Percentiles rank a stretch among this genome's conserved stretches.
These are phyloP conservation scores for Pipistrellus pipistrellus DNA, from an alignment of 2,797 vertebrate species.

Conservation along the genomic window DNA sequence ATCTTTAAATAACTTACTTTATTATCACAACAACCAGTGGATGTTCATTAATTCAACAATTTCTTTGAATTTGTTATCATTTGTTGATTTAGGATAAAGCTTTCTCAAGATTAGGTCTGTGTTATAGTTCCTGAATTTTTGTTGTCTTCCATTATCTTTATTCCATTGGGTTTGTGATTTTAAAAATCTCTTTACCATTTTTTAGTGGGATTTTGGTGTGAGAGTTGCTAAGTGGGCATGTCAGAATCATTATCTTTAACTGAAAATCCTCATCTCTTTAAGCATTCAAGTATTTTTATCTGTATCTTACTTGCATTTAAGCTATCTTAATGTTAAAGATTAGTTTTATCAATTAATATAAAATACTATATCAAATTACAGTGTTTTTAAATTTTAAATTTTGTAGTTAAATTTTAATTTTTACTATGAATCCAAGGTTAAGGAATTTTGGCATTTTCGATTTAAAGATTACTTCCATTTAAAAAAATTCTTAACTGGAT, in stretches of 20 bases:
- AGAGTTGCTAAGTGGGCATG: not conserved
- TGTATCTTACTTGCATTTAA: not conserved
- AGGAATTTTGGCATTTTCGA: slow-evolving; percentile 15
- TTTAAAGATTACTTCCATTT: not conserved
- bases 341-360: not conserved
- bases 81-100: not conserved
- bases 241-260: not conserved
- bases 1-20: not conserved
- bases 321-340: not conserved
- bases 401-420: slow-evolving; percentile 37
- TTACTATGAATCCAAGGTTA: not conserved
- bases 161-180: not conserved
- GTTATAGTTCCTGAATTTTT: not conserved
- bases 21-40: not conserved
- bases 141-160: slow-evolving; percentile 24
- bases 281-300: slow-evolving; percentile 15
- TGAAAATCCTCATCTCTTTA: not conserved
- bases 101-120: not conserved
- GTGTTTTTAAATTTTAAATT: not conserved
- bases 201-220: not conserved
- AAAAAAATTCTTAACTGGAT: slow-evolving; percentile 32
- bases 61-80: too few species aligned
- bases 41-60: not conserved
- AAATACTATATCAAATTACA: not conserved
- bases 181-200: not conserved